Evolutionary conservation across 2,113 vertebrate genomes (phyloP), one percentile per base, ranked within the genome.

Genomic region (Regulus satrapa): DNA sequence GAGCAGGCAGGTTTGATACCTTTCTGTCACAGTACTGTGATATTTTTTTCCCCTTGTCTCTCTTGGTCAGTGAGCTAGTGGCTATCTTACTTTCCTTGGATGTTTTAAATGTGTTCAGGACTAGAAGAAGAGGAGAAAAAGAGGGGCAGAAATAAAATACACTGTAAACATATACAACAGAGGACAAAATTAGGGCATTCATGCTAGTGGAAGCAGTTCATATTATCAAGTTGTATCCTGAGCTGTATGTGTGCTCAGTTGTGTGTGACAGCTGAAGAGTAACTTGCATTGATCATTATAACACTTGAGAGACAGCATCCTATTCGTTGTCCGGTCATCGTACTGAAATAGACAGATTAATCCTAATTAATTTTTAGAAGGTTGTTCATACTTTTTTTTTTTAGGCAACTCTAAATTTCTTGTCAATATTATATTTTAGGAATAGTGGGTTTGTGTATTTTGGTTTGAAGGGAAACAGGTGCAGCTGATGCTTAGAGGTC

Each of bases 11-110:
- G 6, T 85, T 72, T 75, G 20, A 64, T 26, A 43, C 31, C 15
- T 61, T 68, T 43, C 24, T 82, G 41, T 2, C 8, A 12, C 49
- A 34, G 23, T 41, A 7, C 20, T 74, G 16, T 72, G 52, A 12
- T 59, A 6, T 55, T 82, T 72, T n/a, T 89, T 67, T 68, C 18
- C 1, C 6, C 19, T 36, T 0, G 0, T n/a, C 31, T 76, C 40
- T 36, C 45, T 66, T 52, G 28, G 38, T 11, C 8, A 20, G 24
- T 45, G 36, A 63, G 78, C 21, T 5, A 26, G 58, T 2, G 15
- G 7, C 40, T 64, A 17, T 7, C 12, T 75, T 84, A 6, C 58
- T 67, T 76, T 72, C 23, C 28, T n/a, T 77, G 26, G 29, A 9
- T 62, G 11, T 66, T 79, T 73, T 56, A 59, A 54, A 59, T 6